A percentile compares a stretch with the other conserved stretches of the same genome.
phyloP scores from a whole-genome alignment of 2,888 invertebrate genomes.

The Eubasilissa splendida region DNA sequence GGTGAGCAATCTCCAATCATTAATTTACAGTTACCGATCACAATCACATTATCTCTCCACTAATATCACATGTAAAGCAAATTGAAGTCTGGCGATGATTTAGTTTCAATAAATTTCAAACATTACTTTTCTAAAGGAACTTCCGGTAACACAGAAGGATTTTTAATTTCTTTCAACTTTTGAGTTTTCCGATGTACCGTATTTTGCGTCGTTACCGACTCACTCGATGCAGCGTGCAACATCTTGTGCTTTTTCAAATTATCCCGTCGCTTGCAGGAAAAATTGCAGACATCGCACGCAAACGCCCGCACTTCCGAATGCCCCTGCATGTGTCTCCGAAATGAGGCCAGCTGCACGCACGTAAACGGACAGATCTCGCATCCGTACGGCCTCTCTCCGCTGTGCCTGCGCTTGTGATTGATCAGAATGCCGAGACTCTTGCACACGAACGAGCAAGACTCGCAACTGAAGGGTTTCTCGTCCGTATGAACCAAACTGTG shows the following conservation, averaged over 20 bases:
- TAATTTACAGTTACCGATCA: too few relatives aligned
- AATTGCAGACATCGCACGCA: slow-evolving; percentile 15
- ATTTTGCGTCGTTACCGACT: background rate
- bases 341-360: slow-evolving; percentile 30
- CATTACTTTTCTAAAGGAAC: background rate
- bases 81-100: too few relatives aligned
- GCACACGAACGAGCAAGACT: slow-evolving; percentile 18
- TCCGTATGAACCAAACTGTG: slow-evolving; percentile 30
- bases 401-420: slow-evolving; percentile 27
- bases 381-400: slow-evolving; percentile 30
- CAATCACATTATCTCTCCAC: too few relatives aligned
- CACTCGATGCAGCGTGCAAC: background rate
- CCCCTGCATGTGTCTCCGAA: slow-evolving; percentile 25
- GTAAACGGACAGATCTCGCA: slow-evolving; percentile 35
- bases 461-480: slow-evolving; percentile 29
- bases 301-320: slow-evolving; percentile 5
- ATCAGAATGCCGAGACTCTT: slow-evolving; percentile 34
- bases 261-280: slow-evolving; percentile 19
- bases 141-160: background rate
- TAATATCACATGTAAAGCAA: too few relatives aligned
- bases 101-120: too few relatives aligned
- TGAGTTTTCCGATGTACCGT: background rate
- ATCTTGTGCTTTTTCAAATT: slow-evolving; percentile 18
- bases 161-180: background rate
- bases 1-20: too few relatives aligned